phyloP scores from a whole-genome alignment of 2,113 vertebrate species.

The Hippocampus guttulatus region DNA sequence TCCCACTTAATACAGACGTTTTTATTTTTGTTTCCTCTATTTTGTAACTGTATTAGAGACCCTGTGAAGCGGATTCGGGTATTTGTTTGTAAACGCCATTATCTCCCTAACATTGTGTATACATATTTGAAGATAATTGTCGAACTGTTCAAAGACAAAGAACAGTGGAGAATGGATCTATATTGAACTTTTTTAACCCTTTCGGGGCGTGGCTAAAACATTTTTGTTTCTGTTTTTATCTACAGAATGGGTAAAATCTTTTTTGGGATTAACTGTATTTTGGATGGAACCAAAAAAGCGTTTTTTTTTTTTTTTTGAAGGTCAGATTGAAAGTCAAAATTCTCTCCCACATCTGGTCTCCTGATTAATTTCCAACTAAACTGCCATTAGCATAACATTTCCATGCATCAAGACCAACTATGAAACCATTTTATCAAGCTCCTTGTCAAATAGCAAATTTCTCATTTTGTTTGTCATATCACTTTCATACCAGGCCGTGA shows the following conservation, averaged over 20 bases:
- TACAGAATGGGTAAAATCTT: no score
- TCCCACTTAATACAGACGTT: background rate
- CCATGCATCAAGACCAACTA: slow-evolving; percentile 74
- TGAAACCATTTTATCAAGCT: slow-evolving; percentile 78
- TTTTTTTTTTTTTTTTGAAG: no score
- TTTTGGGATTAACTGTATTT: no score
- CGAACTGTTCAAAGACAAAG: no score
- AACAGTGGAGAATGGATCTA: no score
- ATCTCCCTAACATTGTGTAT: no score
- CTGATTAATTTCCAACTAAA: slow-evolving; percentile 79
- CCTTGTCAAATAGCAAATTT: slow-evolving; percentile 81
- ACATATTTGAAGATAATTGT: no score
- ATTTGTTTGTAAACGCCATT: background rate
- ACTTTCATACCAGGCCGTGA: slow-evolving; percentile 66
- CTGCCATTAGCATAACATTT: slow-evolving; percentile 81
- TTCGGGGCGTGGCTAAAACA: no score
- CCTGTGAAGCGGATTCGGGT: background rate
- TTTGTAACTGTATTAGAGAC: background rate
- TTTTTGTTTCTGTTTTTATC: no score
- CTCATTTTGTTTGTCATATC: slow-evolving; percentile 82
- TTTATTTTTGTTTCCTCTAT: no score
- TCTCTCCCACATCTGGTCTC: slow-evolving; percentile 39
- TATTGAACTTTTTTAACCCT: no score
- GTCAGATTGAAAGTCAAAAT: background rate
- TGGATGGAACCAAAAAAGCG: background rate